phyloP scores from a whole-genome alignment of 2,888 invertebrate genomes.

The Drosophila planitibia region DNA sequence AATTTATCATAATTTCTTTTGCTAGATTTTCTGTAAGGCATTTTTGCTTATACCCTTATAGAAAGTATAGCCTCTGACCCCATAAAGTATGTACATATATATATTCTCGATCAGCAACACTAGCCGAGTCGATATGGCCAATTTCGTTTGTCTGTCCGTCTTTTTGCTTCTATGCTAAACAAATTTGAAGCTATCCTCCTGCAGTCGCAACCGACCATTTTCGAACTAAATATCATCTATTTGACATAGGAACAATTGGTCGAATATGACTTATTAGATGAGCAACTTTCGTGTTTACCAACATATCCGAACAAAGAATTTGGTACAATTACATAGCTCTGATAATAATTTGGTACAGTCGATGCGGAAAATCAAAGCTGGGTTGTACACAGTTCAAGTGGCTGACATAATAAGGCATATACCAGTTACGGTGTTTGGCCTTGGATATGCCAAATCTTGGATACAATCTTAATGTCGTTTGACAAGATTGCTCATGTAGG shows the following conservation, averaged over 20 bases:
- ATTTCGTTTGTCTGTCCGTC: neutral
- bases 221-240: neutral
- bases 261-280: neutral
- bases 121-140: neutral
- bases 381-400: neutral
- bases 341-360: neutral
- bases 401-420: neutral
- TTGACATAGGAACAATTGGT: neutral
- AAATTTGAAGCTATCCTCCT: neutral
- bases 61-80: neutral
- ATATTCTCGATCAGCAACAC: neutral
- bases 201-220: neutral
- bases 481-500: constrained; percentile 24
- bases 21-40: neutral
- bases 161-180: neutral
- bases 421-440: neutral
- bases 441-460: constrained; percentile 8
- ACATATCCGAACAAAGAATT: neutral
- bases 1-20: neutral
- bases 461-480: constrained; percentile 51
- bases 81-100: neutral
- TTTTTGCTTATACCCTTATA: neutral
- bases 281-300: neutral
- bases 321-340: neutral
- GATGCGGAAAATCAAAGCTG: neutral